These are phyloP conservation scores for Danio tinwini DNA, from an alignment of 2,797 vertebrate genomes.

Conservation along the genomic window DNA sequence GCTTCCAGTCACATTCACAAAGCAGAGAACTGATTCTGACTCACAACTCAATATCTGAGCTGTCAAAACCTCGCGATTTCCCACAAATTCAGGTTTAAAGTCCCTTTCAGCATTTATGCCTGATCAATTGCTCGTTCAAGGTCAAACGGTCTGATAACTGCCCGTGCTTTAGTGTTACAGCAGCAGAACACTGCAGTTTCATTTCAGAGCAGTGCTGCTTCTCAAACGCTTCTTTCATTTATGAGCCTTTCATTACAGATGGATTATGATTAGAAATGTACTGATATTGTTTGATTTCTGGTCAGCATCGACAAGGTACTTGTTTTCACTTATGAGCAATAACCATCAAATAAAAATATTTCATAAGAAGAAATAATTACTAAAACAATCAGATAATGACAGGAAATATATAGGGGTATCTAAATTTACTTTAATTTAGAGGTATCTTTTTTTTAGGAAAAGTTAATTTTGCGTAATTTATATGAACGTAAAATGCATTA, in stretches of 20 bases:
- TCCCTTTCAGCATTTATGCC: constrained; percentile 8
- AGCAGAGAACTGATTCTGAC: constrained; percentile 14
- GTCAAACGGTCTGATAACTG: constrained; percentile 38
- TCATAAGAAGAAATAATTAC: too few species aligned
- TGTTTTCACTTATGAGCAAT: neutral
- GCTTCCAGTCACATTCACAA: constrained; percentile 13
- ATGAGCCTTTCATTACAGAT: neutral
- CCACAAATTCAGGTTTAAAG: constrained; percentile 11
- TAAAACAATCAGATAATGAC: too few species aligned
- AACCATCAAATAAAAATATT: neutral
- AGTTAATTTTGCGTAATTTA: too few species aligned
- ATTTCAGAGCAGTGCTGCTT: neutral
- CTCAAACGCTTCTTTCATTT: neutral
- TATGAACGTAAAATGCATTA: too few species aligned
- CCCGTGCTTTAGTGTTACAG: neutral
- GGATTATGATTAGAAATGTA: neutral
- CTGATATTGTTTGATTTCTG: neutral
- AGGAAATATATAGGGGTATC: too few species aligned
- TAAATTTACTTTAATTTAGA: too few species aligned
- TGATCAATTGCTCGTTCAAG: constrained; percentile 20
- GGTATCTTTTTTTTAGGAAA: too few species aligned
- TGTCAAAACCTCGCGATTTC: neutral
- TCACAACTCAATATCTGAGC: constrained; percentile 6
- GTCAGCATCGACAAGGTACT: neutral
- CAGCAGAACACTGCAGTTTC: neutral